Evolutionary conservation across 2,797 vertebrate species (phyloP), one percentile per base, ranked within the genome.

Genomic region (Thalassophryne amazonica): DNA sequence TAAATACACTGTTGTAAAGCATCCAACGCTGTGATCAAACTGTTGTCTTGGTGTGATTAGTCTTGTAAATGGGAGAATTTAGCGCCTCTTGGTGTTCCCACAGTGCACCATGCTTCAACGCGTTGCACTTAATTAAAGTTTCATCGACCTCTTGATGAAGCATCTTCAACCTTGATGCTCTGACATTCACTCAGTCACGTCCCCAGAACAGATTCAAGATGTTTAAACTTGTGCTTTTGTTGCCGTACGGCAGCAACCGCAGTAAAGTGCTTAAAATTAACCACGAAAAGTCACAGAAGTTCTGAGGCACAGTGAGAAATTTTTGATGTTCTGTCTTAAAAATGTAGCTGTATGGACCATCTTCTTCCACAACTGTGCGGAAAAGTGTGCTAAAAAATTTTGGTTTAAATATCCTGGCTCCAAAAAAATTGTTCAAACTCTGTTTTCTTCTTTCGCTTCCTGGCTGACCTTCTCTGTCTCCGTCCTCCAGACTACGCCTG

Each of bases 401-500:
- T n/a, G n/a, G n/a, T n/a, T n/a, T n/a, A n/a, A n/a, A n/a, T n/a
- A n/a, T n/a, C n/a, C n/a, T n/a, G n/a, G n/a, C n/a, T n/a, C n/a
- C n/a, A n/a, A n/a, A n/a, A n/a, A n/a, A n/a, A n/a, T 2, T 23
- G 7, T 24, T 8, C 13, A 28, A 7, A n/a, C n/a, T n/a, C n/a
- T n/a, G n/a, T n/a, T n/a, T n/a, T n/a, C n/a, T n/a, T 5, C 0
- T n/a, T 17, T 16, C 16, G 23, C 3, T 15, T 13, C 7, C 1
- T 19, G 16, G 41, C n/a, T n/a, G n/a, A 20, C 15, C 27, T 61
- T 11, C 5, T 52, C 2, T 13, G 16, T 16, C 3, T 37, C 29
- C 7, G 4, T 22, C 7, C 36, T 46, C 11, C 88, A 99, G 97
- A 97, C 89, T 95, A 96, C 69, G 91, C 88, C 81, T 99, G 97